phyloP scores from a whole-genome alignment of 2,113 vertebrate species.

The Micromys minutus region DNA sequence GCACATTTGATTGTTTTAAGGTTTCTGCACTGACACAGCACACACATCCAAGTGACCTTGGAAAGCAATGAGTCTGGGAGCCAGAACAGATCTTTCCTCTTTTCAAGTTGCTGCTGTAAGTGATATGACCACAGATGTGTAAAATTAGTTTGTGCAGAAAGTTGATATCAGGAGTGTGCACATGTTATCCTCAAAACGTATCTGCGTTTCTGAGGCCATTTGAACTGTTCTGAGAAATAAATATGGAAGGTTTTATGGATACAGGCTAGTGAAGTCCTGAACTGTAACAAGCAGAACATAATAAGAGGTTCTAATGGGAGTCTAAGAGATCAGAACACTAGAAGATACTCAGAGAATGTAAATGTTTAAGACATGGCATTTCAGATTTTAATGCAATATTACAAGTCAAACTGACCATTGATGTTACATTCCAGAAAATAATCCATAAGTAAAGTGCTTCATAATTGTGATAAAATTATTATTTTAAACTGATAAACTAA shows the following conservation, averaged over 20 bases:
- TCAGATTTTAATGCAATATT: not conserved
- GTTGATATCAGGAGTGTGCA: not conserved
- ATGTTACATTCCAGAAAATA: not conserved
- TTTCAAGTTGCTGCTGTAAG: not conserved
- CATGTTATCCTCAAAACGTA: too few relatives aligned
- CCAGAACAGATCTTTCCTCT: not conserved
- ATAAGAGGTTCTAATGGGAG: not conserved
- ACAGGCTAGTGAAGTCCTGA: not conserved
- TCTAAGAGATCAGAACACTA: not conserved
- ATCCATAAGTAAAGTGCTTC: not conserved
- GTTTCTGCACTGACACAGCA: not conserved
- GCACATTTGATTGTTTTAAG: not conserved
- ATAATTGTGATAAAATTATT: not conserved
- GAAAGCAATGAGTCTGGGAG: too few relatives aligned
- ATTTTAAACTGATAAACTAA: not conserved
- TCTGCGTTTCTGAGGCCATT: not conserved
- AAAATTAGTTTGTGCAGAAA: not conserved
- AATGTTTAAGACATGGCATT: not conserved
- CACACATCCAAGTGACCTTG: not conserved
- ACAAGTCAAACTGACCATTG: not conserved
- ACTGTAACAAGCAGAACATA: not conserved
- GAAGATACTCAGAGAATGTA: not conserved
- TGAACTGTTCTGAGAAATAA: not conserved
- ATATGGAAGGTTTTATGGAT: not conserved
- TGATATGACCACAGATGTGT: not conserved